phyloP scores from a whole-genome alignment of 2,113 vertebrate species.

The Pygoscelis antarcticus region DNA sequence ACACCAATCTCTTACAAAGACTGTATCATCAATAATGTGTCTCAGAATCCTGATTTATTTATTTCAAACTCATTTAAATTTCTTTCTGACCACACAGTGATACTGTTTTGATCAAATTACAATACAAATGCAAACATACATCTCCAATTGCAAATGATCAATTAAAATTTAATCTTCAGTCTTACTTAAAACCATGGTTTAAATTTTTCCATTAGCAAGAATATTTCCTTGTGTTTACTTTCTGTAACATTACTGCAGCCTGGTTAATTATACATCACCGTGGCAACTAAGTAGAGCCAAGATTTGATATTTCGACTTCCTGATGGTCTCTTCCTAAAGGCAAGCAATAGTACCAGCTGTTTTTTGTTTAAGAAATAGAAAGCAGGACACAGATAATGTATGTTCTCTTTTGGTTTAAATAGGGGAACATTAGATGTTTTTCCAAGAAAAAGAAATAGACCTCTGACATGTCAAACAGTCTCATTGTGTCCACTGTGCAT shows the following conservation, averaged over 20 bases:
- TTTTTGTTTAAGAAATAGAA: conserved; percentile 70
- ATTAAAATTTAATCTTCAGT: neutral
- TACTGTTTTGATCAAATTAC: conserved; percentile 11
- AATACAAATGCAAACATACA: neutral
- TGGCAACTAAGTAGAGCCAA: conserved; percentile 14
- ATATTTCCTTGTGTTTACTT: conserved; percentile 24
- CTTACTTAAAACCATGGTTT: neutral
- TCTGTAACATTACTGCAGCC: conserved; percentile 3
- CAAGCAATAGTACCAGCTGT: conserved; percentile 54
- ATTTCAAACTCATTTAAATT: neutral
- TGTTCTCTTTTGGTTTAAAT: conserved; percentile 43
- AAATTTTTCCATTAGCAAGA: conserved; percentile 12
- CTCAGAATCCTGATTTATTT: neutral
- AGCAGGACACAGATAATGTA: conserved; percentile 63
- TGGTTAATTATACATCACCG: conserved; percentile 30
- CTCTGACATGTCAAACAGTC: conserved; percentile 42
- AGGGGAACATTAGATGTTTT: conserved; percentile 48
- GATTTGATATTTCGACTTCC: conserved; percentile 37
- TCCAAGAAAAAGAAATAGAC: conserved; percentile 51
- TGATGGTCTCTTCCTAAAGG: conserved; percentile 44
- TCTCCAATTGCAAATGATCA: neutral
- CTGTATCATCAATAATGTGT: neutral
- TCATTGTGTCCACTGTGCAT: conserved; percentile 36
- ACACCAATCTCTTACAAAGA: neutral
- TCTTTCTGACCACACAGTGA: neutral